These are phyloP conservation scores for Monoplex corrugatus DNA, from an alignment of 2,888 invertebrate genomes.

Conservation along the genomic window DNA sequence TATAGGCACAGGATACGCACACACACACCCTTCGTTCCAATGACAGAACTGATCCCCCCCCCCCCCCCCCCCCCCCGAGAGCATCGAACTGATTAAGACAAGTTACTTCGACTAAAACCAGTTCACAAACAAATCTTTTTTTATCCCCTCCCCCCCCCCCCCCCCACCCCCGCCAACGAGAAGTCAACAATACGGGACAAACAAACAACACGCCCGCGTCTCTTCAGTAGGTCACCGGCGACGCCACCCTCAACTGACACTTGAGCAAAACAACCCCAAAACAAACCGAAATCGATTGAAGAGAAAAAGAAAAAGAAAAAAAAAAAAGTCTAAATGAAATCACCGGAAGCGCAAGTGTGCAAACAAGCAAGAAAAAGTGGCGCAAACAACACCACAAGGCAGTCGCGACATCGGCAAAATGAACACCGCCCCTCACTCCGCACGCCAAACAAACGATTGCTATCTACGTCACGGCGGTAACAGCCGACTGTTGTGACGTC, in stretches of 20 bases:
- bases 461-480: neutral
- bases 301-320: neutral
- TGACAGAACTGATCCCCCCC: neutral
- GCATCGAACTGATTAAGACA: too few relatives aligned
- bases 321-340: neutral
- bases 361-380: too few relatives aligned
- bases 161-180: neutral
- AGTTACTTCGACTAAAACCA: too few relatives aligned
- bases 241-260: neutral
- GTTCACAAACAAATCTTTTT: too few relatives aligned
- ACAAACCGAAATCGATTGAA: neutral
- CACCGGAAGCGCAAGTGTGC: too few relatives aligned
- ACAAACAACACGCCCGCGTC: constrained; percentile 7
- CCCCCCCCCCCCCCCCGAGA: too few relatives aligned
- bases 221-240: neutral
- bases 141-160: too few relatives aligned
- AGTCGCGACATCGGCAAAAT: neutral
- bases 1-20: neutral
- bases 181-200: neutral
- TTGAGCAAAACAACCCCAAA: neutral
- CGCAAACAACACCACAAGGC: neutral
- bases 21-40: neutral
- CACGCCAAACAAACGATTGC: neutral
- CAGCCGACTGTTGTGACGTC: constrained; percentile 17
- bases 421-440: constrained; percentile 1